Evolutionary conservation across 2,888 invertebrate species (phyloP).

Genomic region (Apamea sordens): DNA sequence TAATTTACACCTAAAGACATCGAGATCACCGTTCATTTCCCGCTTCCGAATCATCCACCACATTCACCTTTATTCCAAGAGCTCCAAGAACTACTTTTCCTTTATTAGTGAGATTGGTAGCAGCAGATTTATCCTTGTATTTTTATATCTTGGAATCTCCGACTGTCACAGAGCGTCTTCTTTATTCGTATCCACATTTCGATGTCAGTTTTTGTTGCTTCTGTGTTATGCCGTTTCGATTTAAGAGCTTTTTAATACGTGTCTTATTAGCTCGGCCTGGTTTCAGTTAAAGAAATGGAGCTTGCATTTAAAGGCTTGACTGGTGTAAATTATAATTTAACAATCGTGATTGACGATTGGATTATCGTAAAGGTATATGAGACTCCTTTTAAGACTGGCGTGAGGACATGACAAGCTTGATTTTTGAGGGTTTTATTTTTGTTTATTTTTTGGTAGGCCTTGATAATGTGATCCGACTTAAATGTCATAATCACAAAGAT

Average conservation of each 20-base stretch:
- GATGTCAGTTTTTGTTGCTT: conserved; percentile 82
- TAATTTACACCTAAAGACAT: conserved; percentile 89
- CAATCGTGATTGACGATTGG: conserved; percentile 53
- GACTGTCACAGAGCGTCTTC: conserved; percentile 80
- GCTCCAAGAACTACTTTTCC: conserved; percentile 62
- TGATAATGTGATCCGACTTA: not conserved
- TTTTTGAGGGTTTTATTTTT: conserved; percentile 10
- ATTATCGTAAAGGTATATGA: conserved; percentile 37
- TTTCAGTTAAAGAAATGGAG: conserved; percentile 65
- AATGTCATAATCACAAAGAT: not conserved
- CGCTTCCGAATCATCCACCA: conserved; percentile 16
- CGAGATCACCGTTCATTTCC: conserved; percentile 76
- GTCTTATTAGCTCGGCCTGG: conserved; percentile 78
- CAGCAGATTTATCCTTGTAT: conserved; percentile 67
- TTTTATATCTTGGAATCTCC: conserved; percentile 78
- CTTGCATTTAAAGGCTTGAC: conserved; percentile 55
- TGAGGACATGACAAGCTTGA: conserved; percentile 8
- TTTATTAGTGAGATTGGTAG: conserved; percentile 8
- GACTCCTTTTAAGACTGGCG: conserved; percentile 19
- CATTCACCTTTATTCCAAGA: conserved; percentile 58
- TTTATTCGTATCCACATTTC: conserved; percentile 81
- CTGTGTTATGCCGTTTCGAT: conserved; percentile 76
- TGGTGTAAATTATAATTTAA: conserved; percentile 60
- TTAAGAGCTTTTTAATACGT: conserved; percentile 79
- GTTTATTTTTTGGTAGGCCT: not conserved